Base-by-base conservation (phyloP, 2,888 invertebrate species). In the Nudaria mundana region DNA sequence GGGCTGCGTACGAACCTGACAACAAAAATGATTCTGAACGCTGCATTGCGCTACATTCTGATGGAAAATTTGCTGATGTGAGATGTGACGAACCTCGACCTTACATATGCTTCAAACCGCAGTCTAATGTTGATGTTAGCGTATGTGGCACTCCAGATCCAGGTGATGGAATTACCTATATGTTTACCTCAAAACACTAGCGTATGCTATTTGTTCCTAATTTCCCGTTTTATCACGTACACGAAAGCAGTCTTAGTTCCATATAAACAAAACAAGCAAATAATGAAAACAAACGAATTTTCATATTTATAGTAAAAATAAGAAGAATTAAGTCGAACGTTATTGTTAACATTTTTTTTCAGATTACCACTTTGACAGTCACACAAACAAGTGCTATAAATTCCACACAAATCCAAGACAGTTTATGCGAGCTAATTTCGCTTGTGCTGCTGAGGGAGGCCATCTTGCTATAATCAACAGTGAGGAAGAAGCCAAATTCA, bases 341-440 rank as follows among this genome's bases (percentile, higher is more conserved):
- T 5, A 3, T 7, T 20, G 20, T 11, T 3, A 28, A 7, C 0
- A 14, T 15, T 15, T 2, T 28, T 22, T 12, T 14, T n/a, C 10
- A 76, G 77, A 45, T 10, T 77, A 77, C 41, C 43, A 8, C 0
- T 22, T 61, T 2, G 63, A 71, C 4, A 3, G 30, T 0, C 42
- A 60, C 1, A 75, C 76, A 0, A 63, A 67, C 1, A 70, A 55
- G 15, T 78, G 76, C 36, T 78, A 78, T 52, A 76, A 78, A 44
- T 70, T 73, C 52, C 76, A 76, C 47, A 47, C 32, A 1, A 44
- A 55, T 1, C 66, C 67, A 1, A 55, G 62, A 1, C 55, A 59
- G 3, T 77, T 73, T 71, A 56, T 66, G 0, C 50, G 67, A 0
- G 77, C 73, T 0, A 63, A 58, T 49, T 70, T 71, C 64, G 44